Evolutionary conservation across 1,140 invertebrate genomes (phyloP).

Genomic region (Globodera ellingtonae): DNA sequence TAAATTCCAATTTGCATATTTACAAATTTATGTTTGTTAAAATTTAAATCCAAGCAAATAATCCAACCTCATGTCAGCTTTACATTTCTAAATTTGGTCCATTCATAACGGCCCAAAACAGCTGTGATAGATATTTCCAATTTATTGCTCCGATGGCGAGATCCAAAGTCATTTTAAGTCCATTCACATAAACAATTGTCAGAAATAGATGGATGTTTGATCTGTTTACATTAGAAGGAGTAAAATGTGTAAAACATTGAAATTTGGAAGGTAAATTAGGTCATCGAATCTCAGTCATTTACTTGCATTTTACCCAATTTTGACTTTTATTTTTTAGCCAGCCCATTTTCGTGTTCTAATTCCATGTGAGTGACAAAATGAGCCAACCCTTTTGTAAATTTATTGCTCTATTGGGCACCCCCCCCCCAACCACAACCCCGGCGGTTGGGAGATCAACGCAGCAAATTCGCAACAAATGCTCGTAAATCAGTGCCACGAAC

Average conservation of each 20-base stretch:
- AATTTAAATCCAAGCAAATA: neutral
- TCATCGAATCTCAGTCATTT: no score
- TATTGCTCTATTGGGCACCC: neutral
- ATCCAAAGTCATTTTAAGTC: no score
- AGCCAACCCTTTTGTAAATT: neutral
- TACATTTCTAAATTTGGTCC: neutral
- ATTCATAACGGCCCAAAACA: neutral
- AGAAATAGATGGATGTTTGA: no score
- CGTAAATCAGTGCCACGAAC: constrained; percentile 4
- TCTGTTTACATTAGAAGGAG: no score
- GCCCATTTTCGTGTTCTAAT: neutral
- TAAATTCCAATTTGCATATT: no score
- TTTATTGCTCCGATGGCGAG: neutral
- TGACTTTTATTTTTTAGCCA: neutral
- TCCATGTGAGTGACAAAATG: neutral
- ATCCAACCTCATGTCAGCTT: neutral
- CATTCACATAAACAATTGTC: no score
- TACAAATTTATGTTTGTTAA: no score
- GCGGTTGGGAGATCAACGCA: neutral
- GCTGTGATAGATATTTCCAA: neutral
- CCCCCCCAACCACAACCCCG: no score
- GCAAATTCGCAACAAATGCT: neutral
- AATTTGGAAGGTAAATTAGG: no score
- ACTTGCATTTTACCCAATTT: no score
- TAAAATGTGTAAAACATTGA: no score